phyloP scores from a whole-genome alignment of 1,140 invertebrate species.

The Limonius californicus region DNA sequence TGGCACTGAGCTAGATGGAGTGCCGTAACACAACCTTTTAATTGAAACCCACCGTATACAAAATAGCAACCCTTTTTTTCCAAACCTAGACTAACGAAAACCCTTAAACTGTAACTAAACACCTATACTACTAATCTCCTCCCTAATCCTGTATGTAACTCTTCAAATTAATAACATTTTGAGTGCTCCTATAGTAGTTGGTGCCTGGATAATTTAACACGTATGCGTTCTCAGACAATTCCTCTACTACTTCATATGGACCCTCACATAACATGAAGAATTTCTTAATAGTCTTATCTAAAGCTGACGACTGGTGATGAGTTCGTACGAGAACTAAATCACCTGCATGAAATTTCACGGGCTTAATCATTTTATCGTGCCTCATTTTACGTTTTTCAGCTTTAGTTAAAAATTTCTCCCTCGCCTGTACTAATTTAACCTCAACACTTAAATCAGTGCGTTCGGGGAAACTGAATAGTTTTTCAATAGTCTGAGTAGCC shows the following conservation, averaged over 20 bases:
- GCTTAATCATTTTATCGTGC: neutral
- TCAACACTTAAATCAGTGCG: neutral
- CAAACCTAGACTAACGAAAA: too few species aligned
- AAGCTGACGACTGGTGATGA: neutral
- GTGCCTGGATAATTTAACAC: too few species aligned
- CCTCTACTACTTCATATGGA: neutral
- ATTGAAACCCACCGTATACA: too few species aligned
- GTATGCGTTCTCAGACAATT: neutral
- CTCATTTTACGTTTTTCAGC: neutral
- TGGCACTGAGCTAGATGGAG: too few species aligned
- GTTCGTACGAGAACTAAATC: neutral
- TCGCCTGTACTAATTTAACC: neutral
- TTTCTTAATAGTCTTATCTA: neutral
- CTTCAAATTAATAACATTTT: too few species aligned
- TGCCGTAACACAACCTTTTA: too few species aligned
- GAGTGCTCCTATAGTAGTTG: too few species aligned
- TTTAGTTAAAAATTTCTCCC: neutral
- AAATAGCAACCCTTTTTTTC: too few species aligned
- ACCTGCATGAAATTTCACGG: neutral
- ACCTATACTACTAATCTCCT: too few species aligned
- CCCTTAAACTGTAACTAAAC: too few species aligned
- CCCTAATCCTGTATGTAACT: too few species aligned
- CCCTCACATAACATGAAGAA: neutral
- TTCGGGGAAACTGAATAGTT: neutral
- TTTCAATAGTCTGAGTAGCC: neutral